Conservation (phyloP, 2,888 invertebrate species). For the Lucinisca nassula region DNA sequence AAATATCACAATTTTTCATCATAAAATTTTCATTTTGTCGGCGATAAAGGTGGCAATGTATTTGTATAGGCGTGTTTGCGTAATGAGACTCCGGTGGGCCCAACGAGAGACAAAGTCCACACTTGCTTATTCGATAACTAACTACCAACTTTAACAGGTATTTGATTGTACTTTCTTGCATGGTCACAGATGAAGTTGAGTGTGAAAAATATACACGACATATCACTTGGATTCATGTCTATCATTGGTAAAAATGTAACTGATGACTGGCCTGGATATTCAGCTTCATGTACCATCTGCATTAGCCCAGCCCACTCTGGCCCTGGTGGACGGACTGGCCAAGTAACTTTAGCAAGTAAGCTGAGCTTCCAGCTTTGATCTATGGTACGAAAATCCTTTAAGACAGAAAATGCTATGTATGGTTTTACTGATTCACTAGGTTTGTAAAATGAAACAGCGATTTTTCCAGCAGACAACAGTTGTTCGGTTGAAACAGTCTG, state of each 20-base stretch:
- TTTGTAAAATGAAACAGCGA: not conserved
- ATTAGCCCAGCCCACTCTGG: slow-evolving; percentile 71
- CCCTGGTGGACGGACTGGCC: slow-evolving; percentile 33
- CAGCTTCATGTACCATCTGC: slow-evolving; percentile 57
- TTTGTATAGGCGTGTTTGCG: too few species aligned
- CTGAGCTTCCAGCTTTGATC: not conserved
- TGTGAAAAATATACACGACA: slow-evolving; percentile 61
- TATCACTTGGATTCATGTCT: slow-evolving; percentile 65
- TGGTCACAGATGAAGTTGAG: too few species aligned
- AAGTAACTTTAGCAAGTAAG: slow-evolving; percentile 11
- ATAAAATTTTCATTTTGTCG: too few species aligned
- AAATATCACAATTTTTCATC: too few species aligned
- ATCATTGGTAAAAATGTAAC: slow-evolving; percentile 70
- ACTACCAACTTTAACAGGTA: too few species aligned
- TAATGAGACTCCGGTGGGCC: too few species aligned
- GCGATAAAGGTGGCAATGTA: too few species aligned
- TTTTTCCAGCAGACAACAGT: slow-evolving; percentile 28
- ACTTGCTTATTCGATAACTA: too few species aligned
- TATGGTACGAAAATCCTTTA: not conserved
- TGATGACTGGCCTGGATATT: slow-evolving; percentile 64
- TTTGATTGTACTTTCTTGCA: too few species aligned
- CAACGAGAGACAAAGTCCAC: too few species aligned
- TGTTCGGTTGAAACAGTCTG: slow-evolving; percentile 10
- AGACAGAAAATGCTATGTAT: not conserved
- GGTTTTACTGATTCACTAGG: not conserved